Evolutionary conservation across 1,140 invertebrate genomes (phyloP).

Genomic region (Scylla paramamosain): DNA sequence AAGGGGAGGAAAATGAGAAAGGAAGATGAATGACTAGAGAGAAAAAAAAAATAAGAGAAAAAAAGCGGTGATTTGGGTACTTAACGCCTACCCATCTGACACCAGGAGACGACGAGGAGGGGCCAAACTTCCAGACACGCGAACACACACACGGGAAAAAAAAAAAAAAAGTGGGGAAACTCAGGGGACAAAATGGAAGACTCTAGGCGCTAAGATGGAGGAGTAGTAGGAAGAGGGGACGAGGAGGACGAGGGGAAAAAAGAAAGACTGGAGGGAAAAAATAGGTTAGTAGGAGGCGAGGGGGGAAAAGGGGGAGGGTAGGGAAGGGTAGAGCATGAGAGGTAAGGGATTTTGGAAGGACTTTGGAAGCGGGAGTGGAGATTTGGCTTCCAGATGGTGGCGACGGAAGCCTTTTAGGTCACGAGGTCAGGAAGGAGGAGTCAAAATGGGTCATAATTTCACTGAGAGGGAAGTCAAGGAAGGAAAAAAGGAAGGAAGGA

Average conservation of each 20-base stretch:
- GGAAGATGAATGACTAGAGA: not conserved
- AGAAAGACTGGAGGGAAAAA: not conserved
- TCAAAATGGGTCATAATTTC: not conserved
- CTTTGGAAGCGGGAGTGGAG: not conserved
- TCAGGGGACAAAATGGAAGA: too few species aligned
- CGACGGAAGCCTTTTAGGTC: not conserved
- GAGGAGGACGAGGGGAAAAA: not conserved
- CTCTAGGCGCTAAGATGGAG: too few species aligned
- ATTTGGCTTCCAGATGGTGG: not conserved
- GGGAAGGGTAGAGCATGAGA: not conserved
- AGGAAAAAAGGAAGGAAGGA: not conserved
- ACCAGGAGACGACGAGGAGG: too few species aligned
- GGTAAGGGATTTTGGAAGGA: not conserved
- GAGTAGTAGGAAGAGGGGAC: too few species aligned
- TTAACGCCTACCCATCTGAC: too few species aligned
- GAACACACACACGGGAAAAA: too few species aligned
- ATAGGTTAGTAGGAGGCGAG: not conserved
- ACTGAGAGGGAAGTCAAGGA: not conserved
- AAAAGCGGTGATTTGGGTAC: not conserved
- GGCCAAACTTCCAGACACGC: too few species aligned
- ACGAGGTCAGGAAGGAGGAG: not conserved
- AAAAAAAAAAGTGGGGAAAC: too few species aligned
- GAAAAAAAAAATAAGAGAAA: not conserved
- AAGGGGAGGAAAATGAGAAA: not conserved
- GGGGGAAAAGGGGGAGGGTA: not conserved